Evolutionary conservation across 2,888 invertebrate genomes (phyloP), one percentile per base, ranked within the genome.

Genomic region (Tridacna crocea): DNA sequence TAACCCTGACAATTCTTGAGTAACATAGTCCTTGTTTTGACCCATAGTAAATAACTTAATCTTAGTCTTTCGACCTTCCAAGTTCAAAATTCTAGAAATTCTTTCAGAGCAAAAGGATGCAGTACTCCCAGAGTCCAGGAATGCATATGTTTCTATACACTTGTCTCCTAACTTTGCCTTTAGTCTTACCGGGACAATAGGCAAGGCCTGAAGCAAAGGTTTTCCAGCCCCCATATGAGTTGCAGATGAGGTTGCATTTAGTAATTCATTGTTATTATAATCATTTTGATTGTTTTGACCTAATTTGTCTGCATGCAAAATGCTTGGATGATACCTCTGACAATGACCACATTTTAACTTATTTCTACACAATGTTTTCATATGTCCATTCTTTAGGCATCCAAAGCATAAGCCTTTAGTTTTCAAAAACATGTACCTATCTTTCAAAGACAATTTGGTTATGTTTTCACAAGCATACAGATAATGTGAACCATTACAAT

Each of bases 191-290:
- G 80, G 82, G 22, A 82, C 63, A n/a, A 86, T 94, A 63, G 93
- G 96, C 36, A 95, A 36, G 2, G 75, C 82, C 61, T 75, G 75
- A 46, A 36, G 66, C 15, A 26, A 19, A 70, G 26, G 22, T 58
- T 36, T 46, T 11, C 36, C 68, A 68, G 68, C 46, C 68, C 68
- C 68, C 15, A 46, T 68, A 46, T 36, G 46, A 19, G 46, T 46
- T 46, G 68, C 46, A 66, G 27, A 66, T 26, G 66, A 66, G 19
- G 27, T 66, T 26, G 36, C 27, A 26, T 66, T 66, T 19, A 36
- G 10, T 26, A 17, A 8, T 26, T 11, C 27, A 19, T 11, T 47
- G 46, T 68, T 68, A 46, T 27, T 46, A 3, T 36, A 11, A 68
- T 36, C 46, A 22, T 17, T 68, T 13, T 36, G n/a, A 36, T 27